Base-by-base conservation (phyloP, 1,140 invertebrate species). In the Triops longicaudatus region DNA sequence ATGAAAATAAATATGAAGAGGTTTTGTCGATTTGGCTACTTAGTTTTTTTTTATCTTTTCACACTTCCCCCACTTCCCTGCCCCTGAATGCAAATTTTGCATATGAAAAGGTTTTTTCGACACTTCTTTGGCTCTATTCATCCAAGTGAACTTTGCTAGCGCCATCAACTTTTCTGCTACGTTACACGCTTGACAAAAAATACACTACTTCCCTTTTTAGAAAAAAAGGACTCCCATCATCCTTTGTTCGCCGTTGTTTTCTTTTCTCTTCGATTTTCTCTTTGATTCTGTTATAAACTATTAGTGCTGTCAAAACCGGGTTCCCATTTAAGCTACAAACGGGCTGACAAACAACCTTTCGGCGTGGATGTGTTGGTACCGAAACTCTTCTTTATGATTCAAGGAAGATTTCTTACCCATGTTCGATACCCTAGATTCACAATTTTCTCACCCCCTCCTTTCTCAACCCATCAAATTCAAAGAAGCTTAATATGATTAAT, bases 161-260 rank as follows among this genome's bases (percentile, higher is more conserved):
- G n/a, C n/a, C 50, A 63, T 63, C 50, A 63, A 63, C 17, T 63
- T 63, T 63, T 63, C 50, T 63, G 50, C 50, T 63, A 63, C 50
- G 50, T 63, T 63, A 63, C 50, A 63, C 22, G 14, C n/a, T 63
- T 63, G 10, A 63, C 5, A 63, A 63, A 63, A 37, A 37, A 37
- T 37, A 37, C 31, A 37, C 31, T 63, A 63, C 50, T 63, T 44
- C 17, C 43, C 17, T 9, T 10, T 17, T 17, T 63, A 17, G 14
- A 17, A 63, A 17, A 17, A n/a, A 17, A 22, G n/a, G n/a, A n/a
- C n/a, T n/a, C n/a, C n/a, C n/a, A n/a, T n/a, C 17, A 22, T 63
- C 50, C 22, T n/a, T 63, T 63, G 50, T 63, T 63, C 22, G 14
- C 22, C 1, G 14, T 63, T 44, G 43, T 44, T 44, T 14, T 22